These are phyloP conservation scores for Baccha elongata DNA, from an alignment of 2,888 invertebrate species.

Conservation along the genomic window DNA sequence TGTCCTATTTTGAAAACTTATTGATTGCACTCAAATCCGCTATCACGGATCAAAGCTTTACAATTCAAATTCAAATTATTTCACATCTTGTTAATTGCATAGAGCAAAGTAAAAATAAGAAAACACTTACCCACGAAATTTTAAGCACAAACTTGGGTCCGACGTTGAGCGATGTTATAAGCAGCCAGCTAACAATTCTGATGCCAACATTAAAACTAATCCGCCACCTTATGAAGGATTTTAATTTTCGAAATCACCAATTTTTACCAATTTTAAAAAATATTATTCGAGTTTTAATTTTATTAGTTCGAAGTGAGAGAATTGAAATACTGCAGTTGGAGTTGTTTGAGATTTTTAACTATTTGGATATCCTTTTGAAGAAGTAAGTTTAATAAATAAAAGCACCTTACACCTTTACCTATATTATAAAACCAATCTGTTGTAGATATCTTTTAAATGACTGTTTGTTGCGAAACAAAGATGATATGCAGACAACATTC, in stretches of 20 bases:
- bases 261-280: slow-evolving; percentile 60
- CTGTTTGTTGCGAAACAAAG: neutral
- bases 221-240: slow-evolving; percentile 36
- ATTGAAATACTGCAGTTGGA: slow-evolving; percentile 40
- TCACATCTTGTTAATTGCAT: slow-evolving; percentile 17
- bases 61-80: slow-evolving; percentile 25
- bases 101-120: slow-evolving; percentile 5
- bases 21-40: slow-evolving; percentile 31
- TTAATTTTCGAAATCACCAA: slow-evolving; percentile 37
- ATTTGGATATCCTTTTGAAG: slow-evolving; percentile 44
- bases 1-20: slow-evolving; percentile 28
- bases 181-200: slow-evolving; percentile 31
- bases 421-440: neutral
- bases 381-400: slow-evolving; percentile 27
- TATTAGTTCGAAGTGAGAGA: slow-evolving; percentile 37
- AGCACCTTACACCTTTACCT: neutral
- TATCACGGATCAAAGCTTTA: slow-evolving; percentile 9
- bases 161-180: slow-evolving; percentile 38
- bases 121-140: slow-evolving; percentile 2
- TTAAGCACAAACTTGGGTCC: slow-evolving; percentile 21
- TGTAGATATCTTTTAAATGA: slow-evolving; percentile 9
- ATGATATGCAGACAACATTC: slow-evolving; percentile 20
- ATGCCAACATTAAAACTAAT: slow-evolving; percentile 45
- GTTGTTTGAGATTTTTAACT: slow-evolving; percentile 42
- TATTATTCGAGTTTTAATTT: slow-evolving; percentile 43